phyloP scores from a whole-genome alignment of 2,797 vertebrate species.

The Calcarius lapponicus region DNA sequence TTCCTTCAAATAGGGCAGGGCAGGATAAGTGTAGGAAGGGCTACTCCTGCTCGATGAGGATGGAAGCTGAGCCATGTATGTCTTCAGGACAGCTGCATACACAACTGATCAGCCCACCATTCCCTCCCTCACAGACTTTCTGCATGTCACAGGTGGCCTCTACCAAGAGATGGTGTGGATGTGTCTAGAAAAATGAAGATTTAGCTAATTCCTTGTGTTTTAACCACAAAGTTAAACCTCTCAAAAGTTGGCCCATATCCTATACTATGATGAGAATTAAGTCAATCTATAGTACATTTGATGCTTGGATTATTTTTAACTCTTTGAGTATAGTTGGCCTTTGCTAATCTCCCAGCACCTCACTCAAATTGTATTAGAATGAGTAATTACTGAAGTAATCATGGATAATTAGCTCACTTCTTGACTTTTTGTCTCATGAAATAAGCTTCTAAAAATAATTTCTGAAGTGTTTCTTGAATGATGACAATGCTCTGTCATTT shows the following conservation, averaged over 20 bases:
- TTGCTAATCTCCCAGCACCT: neutral
- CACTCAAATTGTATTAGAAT: neutral
- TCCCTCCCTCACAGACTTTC: neutral
- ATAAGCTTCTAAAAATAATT: conserved; percentile 1
- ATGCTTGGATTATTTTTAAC: neutral
- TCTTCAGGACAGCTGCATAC: neutral
- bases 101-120: rapidly evolving
- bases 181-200: neutral
- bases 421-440: neutral
- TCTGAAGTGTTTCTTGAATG: neutral
- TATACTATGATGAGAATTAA: neutral
- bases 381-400: neutral
- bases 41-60: neutral
- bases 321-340: neutral
- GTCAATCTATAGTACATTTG: neutral
- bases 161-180: neutral
- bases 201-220: neutral
- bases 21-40: neutral
- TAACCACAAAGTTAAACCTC: neutral
- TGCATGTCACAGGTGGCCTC: neutral
- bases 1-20: neutral
- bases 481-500: neutral
- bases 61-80: neutral
- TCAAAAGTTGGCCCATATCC: neutral
- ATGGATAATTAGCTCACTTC: neutral